Base-by-base conservation (phyloP, 30 jellyfish, hydroid and myxozoan species). In the Hydractinia echinata region DNA sequence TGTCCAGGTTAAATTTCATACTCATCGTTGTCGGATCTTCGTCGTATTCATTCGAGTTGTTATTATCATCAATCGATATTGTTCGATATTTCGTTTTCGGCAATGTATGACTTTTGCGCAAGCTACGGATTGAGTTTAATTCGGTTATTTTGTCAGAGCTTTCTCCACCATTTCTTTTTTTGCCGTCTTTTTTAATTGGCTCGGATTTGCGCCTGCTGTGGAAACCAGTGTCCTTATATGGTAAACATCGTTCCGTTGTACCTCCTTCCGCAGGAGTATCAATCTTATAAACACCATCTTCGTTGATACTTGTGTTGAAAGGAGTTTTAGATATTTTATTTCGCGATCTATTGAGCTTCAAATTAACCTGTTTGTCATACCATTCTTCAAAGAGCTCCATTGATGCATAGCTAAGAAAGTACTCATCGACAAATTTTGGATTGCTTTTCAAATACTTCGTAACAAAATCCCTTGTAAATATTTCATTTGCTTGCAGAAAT, bases 371-470 rank as follows among this genome's bases (percentile, higher is more conserved):
- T 15, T 54, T 30, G 3, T 88, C 84, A 62, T 82, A 84, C 96
- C 96, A 82, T 21, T 72, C 53, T 14, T 88, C 84, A 10, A 88
- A 60, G 86, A 88, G 77, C 4, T 72, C 83, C n/a, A 83, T 58
- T 6, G 91, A 81, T 8, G 96, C 92, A 82, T 88, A 18, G 66
- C 68, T 82, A 18, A 82, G 83, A 58, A 88, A 88, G 66, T 71
- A 88, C 20, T 53, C 81, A 14, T 88, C 94, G 10, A 95, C 60
- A 73, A 90, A 85, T 18, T 76, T 89, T 10, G 69, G 87, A 54
- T 90, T 85, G 54, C 61, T 56, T 30, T 72, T 16, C 66, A 90
- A 72, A 80, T 48, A 90, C 76, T 50, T 76, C 18, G 56, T 44
- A 15, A 90, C 97, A 76, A 58, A 82, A 5, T 68, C 48, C 39